phyloP scores from a whole-genome alignment of 1,140 invertebrate genomes.

The Piezodorus guildinii region DNA sequence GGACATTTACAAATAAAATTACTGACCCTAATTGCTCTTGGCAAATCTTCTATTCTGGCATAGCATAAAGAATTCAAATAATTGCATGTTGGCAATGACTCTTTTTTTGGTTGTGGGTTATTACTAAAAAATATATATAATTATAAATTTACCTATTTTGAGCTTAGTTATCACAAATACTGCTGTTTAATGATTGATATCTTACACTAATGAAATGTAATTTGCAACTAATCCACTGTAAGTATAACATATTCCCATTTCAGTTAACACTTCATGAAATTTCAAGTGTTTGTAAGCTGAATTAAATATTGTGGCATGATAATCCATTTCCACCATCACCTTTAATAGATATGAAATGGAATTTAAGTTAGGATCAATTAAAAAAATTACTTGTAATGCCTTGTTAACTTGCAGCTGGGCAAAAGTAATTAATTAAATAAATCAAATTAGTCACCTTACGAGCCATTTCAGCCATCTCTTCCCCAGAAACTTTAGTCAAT shows the following conservation, averaged over 20 bases:
- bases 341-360: not conserved
- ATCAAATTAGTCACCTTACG: constrained; percentile 32
- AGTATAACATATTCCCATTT: constrained; percentile 30
- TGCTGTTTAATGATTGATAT: not conserved
- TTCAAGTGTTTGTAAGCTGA: constrained; percentile 22
- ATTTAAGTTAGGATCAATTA: too few species aligned
- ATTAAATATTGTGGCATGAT: constrained; percentile 26
- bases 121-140: not conserved
- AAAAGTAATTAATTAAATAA: too few species aligned
- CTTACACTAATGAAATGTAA: constrained; percentile 26
- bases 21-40: constrained; percentile 26
- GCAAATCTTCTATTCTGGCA: constrained; percentile 28
- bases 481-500: constrained; percentile 32
- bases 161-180: not conserved
- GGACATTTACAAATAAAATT: not conserved
- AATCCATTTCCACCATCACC: constrained; percentile 23
- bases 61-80: constrained; percentile 30
- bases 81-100: constrained; percentile 27
- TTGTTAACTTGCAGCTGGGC: too few species aligned
- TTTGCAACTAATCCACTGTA: constrained; percentile 26
- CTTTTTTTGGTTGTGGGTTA: constrained; percentile 11
- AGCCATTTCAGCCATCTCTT: constrained; percentile 37
- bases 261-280: constrained; percentile 27
- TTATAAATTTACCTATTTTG: not conserved
- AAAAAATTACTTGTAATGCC: too few species aligned